Conservation (phyloP, 2,113 vertebrate genomes). For the Zosterops pallidus region DNA sequence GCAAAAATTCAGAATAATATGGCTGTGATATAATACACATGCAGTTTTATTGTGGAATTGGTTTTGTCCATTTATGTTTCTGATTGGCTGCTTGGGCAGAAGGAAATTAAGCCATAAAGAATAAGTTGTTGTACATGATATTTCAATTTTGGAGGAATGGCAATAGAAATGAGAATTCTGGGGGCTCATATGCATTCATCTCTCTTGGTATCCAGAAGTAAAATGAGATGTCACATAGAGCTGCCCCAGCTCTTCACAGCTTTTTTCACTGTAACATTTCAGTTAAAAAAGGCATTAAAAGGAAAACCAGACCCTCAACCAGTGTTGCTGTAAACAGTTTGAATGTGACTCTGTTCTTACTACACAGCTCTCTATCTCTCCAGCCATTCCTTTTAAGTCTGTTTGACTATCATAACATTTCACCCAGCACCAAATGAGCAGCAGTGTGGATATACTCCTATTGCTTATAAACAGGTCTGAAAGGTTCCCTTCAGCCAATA, state of each 20-base stretch:
- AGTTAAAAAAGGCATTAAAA: not conserved
- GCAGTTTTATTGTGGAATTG: not conserved
- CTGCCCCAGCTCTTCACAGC: not conserved
- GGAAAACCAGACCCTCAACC: not conserved
- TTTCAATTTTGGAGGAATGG: constrained; percentile 55
- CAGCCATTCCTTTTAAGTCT: not conserved
- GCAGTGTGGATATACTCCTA: not conserved
- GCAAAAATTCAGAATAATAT: constrained; percentile 38
- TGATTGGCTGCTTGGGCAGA: constrained; percentile 29
- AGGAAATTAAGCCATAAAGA: constrained; percentile 70
- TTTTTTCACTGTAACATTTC: constrained; percentile 10
- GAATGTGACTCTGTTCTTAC: not conserved
- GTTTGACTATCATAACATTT: not conserved
- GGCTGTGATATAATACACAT: constrained; percentile 19
- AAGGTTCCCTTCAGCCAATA: not conserved
- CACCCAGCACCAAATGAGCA: not conserved
- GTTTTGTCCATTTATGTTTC: constrained; percentile 48
- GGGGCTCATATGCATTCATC: constrained; percentile 8
- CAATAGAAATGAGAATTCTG: not conserved
- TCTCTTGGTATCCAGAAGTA: constrained; percentile 13
- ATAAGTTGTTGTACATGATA: constrained; percentile 34
- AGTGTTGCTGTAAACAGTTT: not conserved
- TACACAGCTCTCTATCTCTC: not conserved
- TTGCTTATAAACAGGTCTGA: not conserved
- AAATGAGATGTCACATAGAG: constrained; percentile 47